Evolutionary conservation across 2,113 vertebrate species (phyloP), one percentile per base, ranked within the genome.

Genomic region (Gadus chalcogrammus): DNA sequence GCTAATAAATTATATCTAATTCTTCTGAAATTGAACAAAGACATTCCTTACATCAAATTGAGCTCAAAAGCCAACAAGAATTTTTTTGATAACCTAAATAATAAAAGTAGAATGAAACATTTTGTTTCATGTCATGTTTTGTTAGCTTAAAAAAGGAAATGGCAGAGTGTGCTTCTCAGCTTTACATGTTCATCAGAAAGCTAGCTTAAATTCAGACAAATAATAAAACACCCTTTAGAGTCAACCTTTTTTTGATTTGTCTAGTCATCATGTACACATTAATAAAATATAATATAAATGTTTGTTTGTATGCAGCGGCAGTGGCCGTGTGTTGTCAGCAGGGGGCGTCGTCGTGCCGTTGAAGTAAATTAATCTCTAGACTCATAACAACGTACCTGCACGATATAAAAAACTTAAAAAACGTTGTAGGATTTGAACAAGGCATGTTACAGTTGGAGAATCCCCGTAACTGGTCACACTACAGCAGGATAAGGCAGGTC

Each of bases 21-120:
- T 15, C 12, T 15, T 55, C 31, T 13, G 53, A 55, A 55, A 55
- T 11, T 15, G 53, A 55, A 11, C 53, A 16, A 55, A 55, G 53
- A 55, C 12, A 55, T 55, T 58, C 55, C n/a, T 64, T 64, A 18
- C 60, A 42, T 31, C 12, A 69, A 48, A 60, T 15, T 61, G 11
- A 18, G n/a, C n/a, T 81, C 16, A 64, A 55, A 71, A 72, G 72
- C 20, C 35, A 67, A n/a, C 31, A 18, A 72, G 62, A 69, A 79
- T 59, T 79, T 70, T 65, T 75, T 81, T 63, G 69, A 15, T 35
- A 80, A 75, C 24, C 56, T 63, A 59, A 75, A 66, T 74, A 78
- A 72, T 74, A 86, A 64, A 81, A 74, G 63, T 69, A 17, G 16
- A 80, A 80, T 78, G 60, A 77, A 74, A 78, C 73, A 11, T 71